These are phyloP conservation scores for Calyptommatus sinebrachiatus DNA, from an alignment of 2,113 vertebrate species.

Conservation along the genomic window DNA sequence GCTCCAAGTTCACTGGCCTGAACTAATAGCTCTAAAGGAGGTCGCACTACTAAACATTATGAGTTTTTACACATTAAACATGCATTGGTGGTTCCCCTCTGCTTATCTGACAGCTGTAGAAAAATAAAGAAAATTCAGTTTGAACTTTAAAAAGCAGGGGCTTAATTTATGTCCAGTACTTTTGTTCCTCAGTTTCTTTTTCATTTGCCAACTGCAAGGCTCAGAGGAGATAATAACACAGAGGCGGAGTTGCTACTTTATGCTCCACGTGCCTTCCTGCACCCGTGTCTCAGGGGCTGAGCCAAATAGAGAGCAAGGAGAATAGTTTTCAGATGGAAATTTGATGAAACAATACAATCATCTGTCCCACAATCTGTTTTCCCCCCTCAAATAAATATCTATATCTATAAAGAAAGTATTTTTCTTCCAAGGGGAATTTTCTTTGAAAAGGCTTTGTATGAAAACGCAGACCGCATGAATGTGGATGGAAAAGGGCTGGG, in stretches of 20 bases:
- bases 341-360: conserved; percentile 75
- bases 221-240: conserved; percentile 71
- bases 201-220: conserved; percentile 70
- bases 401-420: conserved; percentile 56
- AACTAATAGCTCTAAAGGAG: conserved; percentile 77
- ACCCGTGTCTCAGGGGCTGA: conserved; percentile 67
- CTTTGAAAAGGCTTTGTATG: conserved; percentile 68
- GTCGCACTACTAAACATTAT: conserved; percentile 69
- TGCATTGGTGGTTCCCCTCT: conserved; percentile 74
- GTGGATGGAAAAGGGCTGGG: conserved; percentile 63
- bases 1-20: conserved; percentile 75
- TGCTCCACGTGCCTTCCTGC: conserved; percentile 69
- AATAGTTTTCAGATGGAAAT: conserved; percentile 84
- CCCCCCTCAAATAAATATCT: conserved; percentile 32
- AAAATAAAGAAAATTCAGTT: conserved; percentile 79
- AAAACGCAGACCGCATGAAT: conserved; percentile 75
- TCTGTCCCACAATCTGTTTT: conserved; percentile 81
- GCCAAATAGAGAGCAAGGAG: conserved; percentile 65
- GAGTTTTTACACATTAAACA: conserved; percentile 80
- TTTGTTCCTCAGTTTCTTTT: conserved; percentile 73
- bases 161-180: conserved; percentile 73
- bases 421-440: conserved; percentile 68
- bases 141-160: conserved; percentile 72
- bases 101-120: conserved; percentile 78
- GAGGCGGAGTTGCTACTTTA: conserved; percentile 72